Conservation (phyloP, 2,888 invertebrate species). For the Polylopha cassiicola region DNA sequence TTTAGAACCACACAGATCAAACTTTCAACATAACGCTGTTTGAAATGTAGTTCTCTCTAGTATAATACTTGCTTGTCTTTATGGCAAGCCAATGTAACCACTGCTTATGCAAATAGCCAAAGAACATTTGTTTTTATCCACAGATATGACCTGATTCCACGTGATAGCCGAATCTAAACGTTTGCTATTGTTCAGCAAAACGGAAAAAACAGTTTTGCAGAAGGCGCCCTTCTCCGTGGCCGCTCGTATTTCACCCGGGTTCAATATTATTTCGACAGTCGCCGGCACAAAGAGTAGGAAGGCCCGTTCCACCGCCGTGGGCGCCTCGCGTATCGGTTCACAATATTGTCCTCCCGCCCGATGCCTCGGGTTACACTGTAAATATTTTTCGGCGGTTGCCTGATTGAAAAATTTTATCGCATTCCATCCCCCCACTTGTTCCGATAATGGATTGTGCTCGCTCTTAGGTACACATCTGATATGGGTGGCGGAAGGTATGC, state of each 20-base stretch:
- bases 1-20: too few species aligned
- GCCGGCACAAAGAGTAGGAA: conserved; percentile 67
- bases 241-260: conserved; percentile 72
- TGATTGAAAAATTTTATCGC: conserved; percentile 75
- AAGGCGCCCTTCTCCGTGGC: conserved; percentile 58
- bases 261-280: conserved; percentile 75
- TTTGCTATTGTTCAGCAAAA: conserved; percentile 63
- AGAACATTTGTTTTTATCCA: conserved; percentile 28
- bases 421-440: conserved; percentile 59
- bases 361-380: conserved; percentile 73
- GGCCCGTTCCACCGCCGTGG: conserved; percentile 61
- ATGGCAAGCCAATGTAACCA: conserved; percentile 9
- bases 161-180: conserved; percentile 59
- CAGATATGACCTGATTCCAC: conserved; percentile 39
- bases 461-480: conserved; percentile 49
- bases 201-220: conserved; percentile 71
- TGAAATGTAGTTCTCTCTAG: too few species aligned
- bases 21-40: too few species aligned
- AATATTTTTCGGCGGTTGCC: conserved; percentile 72
- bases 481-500: conserved; percentile 33
- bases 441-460: conserved; percentile 64
- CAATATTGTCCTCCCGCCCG: conserved; percentile 68
- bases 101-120: conserved; percentile 14
- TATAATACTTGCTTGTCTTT: too few species aligned
- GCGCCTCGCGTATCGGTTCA: conserved; percentile 60